Conservation (phyloP, 2,888 invertebrate species). For the Congeria kusceri region DNA sequence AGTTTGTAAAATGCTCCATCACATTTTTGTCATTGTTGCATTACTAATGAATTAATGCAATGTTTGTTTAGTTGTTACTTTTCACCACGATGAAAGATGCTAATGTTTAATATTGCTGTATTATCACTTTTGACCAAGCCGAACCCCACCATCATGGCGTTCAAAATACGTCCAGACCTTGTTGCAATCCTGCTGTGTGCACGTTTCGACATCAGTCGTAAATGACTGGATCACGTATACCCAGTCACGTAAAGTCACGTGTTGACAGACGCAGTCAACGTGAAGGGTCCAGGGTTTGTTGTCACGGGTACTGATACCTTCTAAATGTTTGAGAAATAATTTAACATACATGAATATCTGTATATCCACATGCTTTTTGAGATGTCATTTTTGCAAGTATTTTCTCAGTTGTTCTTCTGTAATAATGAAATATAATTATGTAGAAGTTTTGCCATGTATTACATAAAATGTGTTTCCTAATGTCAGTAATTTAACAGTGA, state of each 20-base stretch:
- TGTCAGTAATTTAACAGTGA: too few species aligned
- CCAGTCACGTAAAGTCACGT: not conserved
- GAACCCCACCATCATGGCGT: not conserved
- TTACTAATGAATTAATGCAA: too few species aligned
- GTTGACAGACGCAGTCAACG: conserved; percentile 13
- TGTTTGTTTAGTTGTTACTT: too few species aligned
- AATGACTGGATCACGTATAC: conserved; percentile 37
- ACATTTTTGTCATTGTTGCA: not conserved
- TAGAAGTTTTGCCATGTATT: too few species aligned
- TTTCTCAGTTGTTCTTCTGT: too few species aligned
- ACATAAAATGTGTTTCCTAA: too few species aligned
- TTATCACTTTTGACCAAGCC: conserved; percentile 60
- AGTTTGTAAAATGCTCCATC: conserved; percentile 1
- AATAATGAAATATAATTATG: too few species aligned
- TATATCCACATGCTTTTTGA: too few species aligned
- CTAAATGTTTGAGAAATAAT: not conserved
- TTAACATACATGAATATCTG: too few species aligned
- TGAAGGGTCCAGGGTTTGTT: conserved; percentile 27
- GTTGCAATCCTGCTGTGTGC: not conserved
- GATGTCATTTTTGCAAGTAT: too few species aligned
- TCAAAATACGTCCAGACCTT: conserved; percentile 9
- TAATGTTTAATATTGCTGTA: conserved; percentile 54
- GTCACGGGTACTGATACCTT: conserved; percentile 37
- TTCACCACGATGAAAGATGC: too few species aligned
- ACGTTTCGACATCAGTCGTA: conserved; percentile 44